Base-by-base conservation (phyloP, 2,888 invertebrate species). In the Zhengitettix transpicula region DNA sequence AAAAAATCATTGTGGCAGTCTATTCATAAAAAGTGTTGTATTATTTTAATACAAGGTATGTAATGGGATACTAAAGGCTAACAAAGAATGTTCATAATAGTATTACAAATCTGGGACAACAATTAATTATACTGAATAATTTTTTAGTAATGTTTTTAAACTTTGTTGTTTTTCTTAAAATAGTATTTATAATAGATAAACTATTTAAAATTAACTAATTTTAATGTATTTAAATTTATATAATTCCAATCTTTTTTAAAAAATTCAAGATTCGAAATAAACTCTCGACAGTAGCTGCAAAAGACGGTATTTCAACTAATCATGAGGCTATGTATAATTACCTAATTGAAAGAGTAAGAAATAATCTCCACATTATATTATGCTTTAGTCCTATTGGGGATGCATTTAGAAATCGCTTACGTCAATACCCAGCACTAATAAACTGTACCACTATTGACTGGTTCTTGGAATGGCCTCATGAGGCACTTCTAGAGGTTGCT, bases 301-400 rank as follows among this genome's bases (percentile, higher is more conserved):
- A 74, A 56, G 77, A 77, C 1, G 78, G 78, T 61, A 67, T 85
- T 8, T 67, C 78, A 64, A 79, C 80, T 64, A 85, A 85, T 0
- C 75, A 78, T 3, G 89, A 91, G 69, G 75, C 80, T 0, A 79
- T 89, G 60, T 88, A 89, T 69, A 73, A 81, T 64, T 89, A 86
- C 72, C 78, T 94, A 57, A 83, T 92, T 67, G 83, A 87, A 63
- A 78, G 89, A 61, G 87, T 89, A 14, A 75, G 88, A 57, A 73
- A 78, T 15, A 85, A 89, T 71, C 71, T 93, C 70, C 91, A 90
- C 68, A 81, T 92, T 42, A 81, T 90, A 55, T 74, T 94, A 40
- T 89, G 90, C 69, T 87, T 94, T 83, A 92, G 89, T 68, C 92
- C 93, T 0, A 88, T 92, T 60, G 93, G 92, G 0, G 88, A 89